phyloP scores from a whole-genome alignment of 1,140 invertebrate genomes.

The Hydropsyche tenuis region DNA sequence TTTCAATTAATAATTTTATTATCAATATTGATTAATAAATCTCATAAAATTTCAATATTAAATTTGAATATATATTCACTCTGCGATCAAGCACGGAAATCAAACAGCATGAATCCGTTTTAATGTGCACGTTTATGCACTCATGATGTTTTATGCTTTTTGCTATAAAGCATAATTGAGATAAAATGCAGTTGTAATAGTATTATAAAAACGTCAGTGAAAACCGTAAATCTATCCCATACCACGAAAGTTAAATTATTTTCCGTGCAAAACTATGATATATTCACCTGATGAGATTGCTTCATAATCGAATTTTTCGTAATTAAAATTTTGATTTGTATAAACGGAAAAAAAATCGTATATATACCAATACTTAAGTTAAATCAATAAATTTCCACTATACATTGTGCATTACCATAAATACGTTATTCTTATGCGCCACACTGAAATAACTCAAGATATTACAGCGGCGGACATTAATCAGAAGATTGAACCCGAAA shows the following conservation, averaged over 20 bases:
- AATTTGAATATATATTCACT: no score
- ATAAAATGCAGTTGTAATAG: neutral
- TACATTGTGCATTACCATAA: no score
- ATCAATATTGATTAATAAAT: no score
- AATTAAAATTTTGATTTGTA: neutral
- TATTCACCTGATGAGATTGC: neutral
- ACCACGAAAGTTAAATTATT: neutral
- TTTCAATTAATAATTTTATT: no score
- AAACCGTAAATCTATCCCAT: neutral
- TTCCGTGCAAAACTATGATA: neutral
- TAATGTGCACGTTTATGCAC: neutral
- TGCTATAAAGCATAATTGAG: conserved; percentile 4
- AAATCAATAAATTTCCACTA: no score
- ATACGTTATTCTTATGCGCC: neutral
- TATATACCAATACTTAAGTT: no score
- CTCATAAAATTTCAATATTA: no score
- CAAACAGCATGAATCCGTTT: neutral
- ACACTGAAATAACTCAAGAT: neutral
- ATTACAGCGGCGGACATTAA: neutral
- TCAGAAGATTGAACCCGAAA: neutral
- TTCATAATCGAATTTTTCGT: neutral
- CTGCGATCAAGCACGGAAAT: no score
- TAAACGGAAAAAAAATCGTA: neutral
- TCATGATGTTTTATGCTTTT: neutral
- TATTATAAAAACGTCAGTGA: conserved; percentile 4